Evolutionary conservation across 1,140 invertebrate species (phyloP), one percentile per base, ranked within the genome.

Genomic region (Sarcophaga peregrina): DNA sequence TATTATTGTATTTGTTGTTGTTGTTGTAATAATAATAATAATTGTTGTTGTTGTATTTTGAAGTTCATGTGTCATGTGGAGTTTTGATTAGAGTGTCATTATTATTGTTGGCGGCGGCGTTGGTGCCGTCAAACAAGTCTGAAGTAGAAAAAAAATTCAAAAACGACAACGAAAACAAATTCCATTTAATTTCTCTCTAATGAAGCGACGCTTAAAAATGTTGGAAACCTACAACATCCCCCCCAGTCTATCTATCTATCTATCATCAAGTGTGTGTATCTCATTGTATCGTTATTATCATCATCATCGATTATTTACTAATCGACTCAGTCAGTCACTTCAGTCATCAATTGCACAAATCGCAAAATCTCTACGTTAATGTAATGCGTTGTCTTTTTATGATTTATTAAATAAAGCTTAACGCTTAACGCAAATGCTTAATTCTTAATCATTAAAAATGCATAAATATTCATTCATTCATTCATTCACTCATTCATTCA

Each of bases 11-110:
- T 68, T 37, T 37, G 10, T 7, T 74, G 25, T 13, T 48, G 74
- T 76, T 76, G 2, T 3, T 11, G 15, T 47, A 48, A 45, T 48
- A 37, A 37, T 37, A 37, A 37, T n/a, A n/a, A n/a, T 17, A 20
- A 13, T 50, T 50, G 6, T 50, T 78, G 5, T 78, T 25, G n/a
- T 20, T 50, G 10, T 5, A 25, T 78, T 46, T 78, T 78, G 75
- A 78, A 78, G 75, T 78, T 78, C 75, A 78, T 78, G 75, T 78
- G 75, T 78, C 75, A 78, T 78, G 75, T 68, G 62, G 62, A 68
- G 62, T 68, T 58, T 78, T 78, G 15, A 78, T 50, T 50, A 25
- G 48, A 20, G 20, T 72, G 62, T 6, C 62, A 25, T 25, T 72
- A 20, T 25, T 11, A 72, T 72, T 72, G 62, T 25, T 50, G 75